Conservation (phyloP, 2,113 vertebrate genomes). For the Ptilorrhoa leucosticta region DNA sequence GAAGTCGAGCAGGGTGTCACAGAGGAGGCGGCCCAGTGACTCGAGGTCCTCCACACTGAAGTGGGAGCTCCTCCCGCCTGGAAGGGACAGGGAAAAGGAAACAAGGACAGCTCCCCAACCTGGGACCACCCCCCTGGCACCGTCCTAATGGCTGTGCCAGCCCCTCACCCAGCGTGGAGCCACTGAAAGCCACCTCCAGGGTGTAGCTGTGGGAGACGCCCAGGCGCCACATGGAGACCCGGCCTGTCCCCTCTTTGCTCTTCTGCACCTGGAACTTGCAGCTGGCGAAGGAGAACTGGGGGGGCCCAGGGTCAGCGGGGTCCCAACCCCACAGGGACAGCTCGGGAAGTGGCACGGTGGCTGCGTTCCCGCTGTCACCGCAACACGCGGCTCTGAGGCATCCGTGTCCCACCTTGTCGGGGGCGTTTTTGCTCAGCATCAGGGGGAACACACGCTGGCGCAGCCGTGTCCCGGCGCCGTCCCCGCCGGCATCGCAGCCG, state of each 20-base stretch:
- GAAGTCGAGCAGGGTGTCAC: slow-evolving; percentile 92
- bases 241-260: slow-evolving; percentile 87
- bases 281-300: slow-evolving; percentile 87
- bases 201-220: slow-evolving; percentile 93
- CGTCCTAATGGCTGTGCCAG: accelerated
- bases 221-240: slow-evolving; percentile 89
- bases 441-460: slow-evolving; percentile 84
- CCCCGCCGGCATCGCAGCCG: slow-evolving; percentile 70
- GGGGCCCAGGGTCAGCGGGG: background rate
- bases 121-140: accelerated
- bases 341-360: accelerated
- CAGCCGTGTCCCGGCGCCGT: slow-evolving; percentile 24
- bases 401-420: slow-evolving; percentile 74
- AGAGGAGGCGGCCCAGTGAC: slow-evolving; percentile 83
- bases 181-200: slow-evolving; percentile 88
- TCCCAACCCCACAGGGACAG: too few relatives aligned
- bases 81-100: background rate
- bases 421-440: slow-evolving; percentile 94
- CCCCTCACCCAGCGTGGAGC: slow-evolving; percentile 84
- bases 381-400: accelerated
- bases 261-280: slow-evolving; percentile 92
- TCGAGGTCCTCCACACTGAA: slow-evolving; percentile 84
- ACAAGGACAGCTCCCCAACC: background rate
- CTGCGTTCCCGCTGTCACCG: accelerated
- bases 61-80: slow-evolving; percentile 83